Conservation (phyloP, 2,888 invertebrate species). For the Ephialtes manifestator region DNA sequence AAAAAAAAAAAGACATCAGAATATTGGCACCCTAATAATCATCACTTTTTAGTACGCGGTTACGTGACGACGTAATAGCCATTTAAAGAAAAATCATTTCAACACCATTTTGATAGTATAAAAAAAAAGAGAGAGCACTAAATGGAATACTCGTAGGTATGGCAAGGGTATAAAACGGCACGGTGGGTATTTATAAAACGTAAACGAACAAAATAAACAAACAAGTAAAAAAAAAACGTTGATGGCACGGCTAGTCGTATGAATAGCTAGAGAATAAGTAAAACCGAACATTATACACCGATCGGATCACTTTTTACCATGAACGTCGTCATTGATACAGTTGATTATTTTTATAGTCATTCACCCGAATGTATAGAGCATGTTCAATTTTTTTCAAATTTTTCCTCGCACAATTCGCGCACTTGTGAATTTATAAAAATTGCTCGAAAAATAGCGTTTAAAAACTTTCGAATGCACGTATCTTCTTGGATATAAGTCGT, state of each 20-base stretch:
- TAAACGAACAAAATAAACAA: constrained; percentile 20
- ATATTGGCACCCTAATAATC: background rate
- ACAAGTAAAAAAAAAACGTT: constrained; percentile 37
- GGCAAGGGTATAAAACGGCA: constrained; percentile 65
- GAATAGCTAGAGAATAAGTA: constrained; percentile 51
- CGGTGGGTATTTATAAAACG: constrained; percentile 45
- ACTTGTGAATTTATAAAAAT: too few species aligned
- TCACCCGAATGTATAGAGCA: too few species aligned
- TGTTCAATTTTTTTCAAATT: too few species aligned
- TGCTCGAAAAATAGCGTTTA: too few species aligned
- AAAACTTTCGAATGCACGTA: too few species aligned
- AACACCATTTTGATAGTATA: constrained; percentile 4
- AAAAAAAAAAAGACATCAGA: too few species aligned
- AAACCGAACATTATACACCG: constrained; percentile 51
- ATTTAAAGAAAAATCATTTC: background rate
- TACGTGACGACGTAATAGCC: constrained; percentile 20
- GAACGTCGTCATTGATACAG: too few species aligned
- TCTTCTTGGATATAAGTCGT: too few species aligned
- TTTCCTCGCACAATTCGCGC: too few species aligned
- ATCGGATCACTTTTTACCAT: too few species aligned
- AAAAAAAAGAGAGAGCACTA: constrained; percentile 44
- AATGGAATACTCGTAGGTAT: constrained; percentile 56
- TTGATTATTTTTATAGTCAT: too few species aligned
- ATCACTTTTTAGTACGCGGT: constrained; percentile 16
- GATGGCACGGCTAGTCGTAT: constrained; percentile 68